Percentiles rank a stretch among this genome's conserved stretches.
Evolutionary conservation across 2,888 invertebrate species (phyloP).

Genomic region (Diplazon laetatorius): DNA sequence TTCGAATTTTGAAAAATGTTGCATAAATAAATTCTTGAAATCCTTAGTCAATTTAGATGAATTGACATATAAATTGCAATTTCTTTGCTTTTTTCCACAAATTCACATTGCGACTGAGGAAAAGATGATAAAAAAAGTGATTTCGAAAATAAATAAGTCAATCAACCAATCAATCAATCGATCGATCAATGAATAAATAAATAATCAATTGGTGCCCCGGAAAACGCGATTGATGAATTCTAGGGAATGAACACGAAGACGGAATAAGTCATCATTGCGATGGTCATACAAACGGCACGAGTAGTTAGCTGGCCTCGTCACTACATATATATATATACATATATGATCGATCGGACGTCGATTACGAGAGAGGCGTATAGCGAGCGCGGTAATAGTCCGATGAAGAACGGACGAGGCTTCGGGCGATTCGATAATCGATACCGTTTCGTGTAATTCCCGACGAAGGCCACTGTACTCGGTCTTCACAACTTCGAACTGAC

Average conservation of each 20-base stretch:
- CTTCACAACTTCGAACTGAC: slow-evolving; percentile 15
- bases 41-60: no score
- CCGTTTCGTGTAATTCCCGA: slow-evolving; percentile 64
- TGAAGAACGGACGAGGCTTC: slow-evolving; percentile 40
- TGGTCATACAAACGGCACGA: slow-evolving; percentile 19
- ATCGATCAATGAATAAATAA: no score
- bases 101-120: no score
- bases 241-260: slow-evolving; percentile 18
- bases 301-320: slow-evolving; percentile 54
- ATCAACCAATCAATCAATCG: no score
- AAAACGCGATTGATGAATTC: neutral
- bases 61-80: no score
- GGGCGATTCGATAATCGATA: slow-evolving; percentile 64
- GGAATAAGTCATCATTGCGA: slow-evolving; percentile 31
- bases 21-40: no score
- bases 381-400: slow-evolving; percentile 36
- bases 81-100: no score
- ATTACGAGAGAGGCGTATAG: slow-evolving; percentile 53
- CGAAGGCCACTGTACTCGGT: slow-evolving; percentile 66
- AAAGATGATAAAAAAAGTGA: no score
- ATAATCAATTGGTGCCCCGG: no score
- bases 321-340: no score
- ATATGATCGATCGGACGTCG: slow-evolving; percentile 56
- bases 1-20: no score
- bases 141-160: no score